Evolutionary conservation across 2,888 invertebrate species (phyloP).

Genomic region (Rhingia rostrata): DNA sequence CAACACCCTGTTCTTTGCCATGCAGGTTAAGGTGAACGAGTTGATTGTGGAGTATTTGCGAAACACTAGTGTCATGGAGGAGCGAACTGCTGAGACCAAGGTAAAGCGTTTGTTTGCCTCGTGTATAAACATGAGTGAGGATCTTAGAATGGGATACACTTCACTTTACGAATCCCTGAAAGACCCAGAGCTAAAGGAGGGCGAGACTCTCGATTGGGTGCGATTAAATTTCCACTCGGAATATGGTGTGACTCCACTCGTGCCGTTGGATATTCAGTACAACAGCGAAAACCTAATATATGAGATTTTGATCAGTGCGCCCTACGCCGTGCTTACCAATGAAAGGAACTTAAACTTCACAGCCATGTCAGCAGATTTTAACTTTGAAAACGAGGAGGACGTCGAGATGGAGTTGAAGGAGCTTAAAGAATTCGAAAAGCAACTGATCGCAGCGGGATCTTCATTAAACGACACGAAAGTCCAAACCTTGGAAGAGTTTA

Average conservation of each 20-base stretch:
- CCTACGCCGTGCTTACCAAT: slow-evolving; percentile 69
- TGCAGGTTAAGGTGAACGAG: slow-evolving; percentile 78
- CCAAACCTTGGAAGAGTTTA: slow-evolving; percentile 76
- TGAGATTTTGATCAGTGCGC: slow-evolving; percentile 75
- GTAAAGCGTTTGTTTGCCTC: slow-evolving; percentile 78
- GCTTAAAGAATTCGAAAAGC: slow-evolving; percentile 76
- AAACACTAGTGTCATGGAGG: slow-evolving; percentile 76
- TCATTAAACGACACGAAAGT: slow-evolving; percentile 76
- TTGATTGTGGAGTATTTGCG: slow-evolving; percentile 76
- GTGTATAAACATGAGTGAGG: slow-evolving; percentile 77
- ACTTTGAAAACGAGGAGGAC: slow-evolving; percentile 67
- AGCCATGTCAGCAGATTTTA: slow-evolving; percentile 77
- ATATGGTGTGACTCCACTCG: slow-evolving; percentile 77
- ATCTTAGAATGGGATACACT: slow-evolving; percentile 76
- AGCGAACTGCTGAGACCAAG: slow-evolving; percentile 77
- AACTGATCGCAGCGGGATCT: slow-evolving; percentile 75
- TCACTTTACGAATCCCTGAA: slow-evolving; percentile 68
- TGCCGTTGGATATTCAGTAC: slow-evolving; percentile 78
- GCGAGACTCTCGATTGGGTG: slow-evolving; percentile 77
- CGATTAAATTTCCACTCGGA: slow-evolving; percentile 78
- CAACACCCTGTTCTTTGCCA: slow-evolving; percentile 77
- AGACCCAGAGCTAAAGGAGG: slow-evolving; percentile 51
- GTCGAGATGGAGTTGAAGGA: slow-evolving; percentile 72
- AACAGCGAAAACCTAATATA: slow-evolving; percentile 77
- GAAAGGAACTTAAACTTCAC: slow-evolving; percentile 73